Percentiles rank a stretch among this genome's conserved stretches.
These are phyloP conservation scores for Eupithecia insigniata DNA, from an alignment of 2,888 invertebrate species.

Conservation along the genomic window DNA sequence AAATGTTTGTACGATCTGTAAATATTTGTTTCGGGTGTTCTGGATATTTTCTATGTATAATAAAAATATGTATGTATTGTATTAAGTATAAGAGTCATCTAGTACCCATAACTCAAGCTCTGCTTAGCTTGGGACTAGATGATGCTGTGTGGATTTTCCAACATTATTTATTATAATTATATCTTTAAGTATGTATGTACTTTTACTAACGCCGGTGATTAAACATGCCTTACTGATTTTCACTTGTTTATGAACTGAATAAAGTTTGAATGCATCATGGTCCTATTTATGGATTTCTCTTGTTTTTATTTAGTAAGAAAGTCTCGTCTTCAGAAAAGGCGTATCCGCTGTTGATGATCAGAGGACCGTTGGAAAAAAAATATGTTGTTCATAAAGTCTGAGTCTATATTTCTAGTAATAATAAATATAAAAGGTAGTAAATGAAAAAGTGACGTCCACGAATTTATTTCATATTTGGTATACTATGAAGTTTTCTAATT, in stretches of 20 bases:
- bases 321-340: slow-evolving; percentile 11
- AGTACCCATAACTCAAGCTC: too few species aligned
- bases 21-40: too few species aligned
- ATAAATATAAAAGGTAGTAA: slow-evolving; percentile 7
- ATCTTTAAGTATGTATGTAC: too few species aligned
- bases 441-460: slow-evolving; percentile 22
- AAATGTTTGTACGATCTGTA: too few species aligned
- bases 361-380: not conserved
- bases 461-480: too few species aligned
- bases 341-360: slow-evolving; percentile 23
- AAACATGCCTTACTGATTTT: not conserved
- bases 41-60: too few species aligned
- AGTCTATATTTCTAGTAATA: not conserved
- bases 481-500: too few species aligned
- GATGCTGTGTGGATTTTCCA: too few species aligned
- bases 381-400: not conserved
- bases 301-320: slow-evolving; percentile 25
- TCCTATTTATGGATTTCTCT: slow-evolving; percentile 10
- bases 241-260: not conserved
- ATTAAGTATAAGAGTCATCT: too few species aligned
- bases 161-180: too few species aligned
- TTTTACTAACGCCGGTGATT: not conserved
- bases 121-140: too few species aligned
- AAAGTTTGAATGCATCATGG: slow-evolving; percentile 20
- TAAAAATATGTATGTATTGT: too few species aligned